phyloP scores from a whole-genome alignment of 2,113 vertebrate genomes.

The Leptobrachium ailaonicum region DNA sequence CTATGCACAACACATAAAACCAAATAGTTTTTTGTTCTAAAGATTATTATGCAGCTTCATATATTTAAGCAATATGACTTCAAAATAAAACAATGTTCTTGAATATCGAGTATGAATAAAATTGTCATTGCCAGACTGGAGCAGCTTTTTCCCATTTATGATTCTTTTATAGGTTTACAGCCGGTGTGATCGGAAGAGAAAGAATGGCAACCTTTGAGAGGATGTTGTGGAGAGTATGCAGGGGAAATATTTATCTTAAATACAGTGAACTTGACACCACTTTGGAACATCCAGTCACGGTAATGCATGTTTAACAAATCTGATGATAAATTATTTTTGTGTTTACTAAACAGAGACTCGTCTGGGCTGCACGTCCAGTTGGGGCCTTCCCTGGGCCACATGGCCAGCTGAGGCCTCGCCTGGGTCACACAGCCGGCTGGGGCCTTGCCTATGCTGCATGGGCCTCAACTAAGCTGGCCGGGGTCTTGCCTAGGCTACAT shows the following conservation, averaged over 20 bases:
- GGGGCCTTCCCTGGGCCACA: too few relatives aligned
- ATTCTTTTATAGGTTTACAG: slow-evolving; percentile 66
- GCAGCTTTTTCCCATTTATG: not conserved
- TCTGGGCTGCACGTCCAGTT: too few relatives aligned
- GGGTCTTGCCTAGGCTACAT: too few relatives aligned
- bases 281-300: slow-evolving; percentile 73
- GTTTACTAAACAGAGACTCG: not conserved
- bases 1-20: too few relatives aligned
- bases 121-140: not conserved
- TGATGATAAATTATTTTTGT: not conserved
- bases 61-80: not conserved
- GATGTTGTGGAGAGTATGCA: slow-evolving; percentile 75
- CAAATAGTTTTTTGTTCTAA: too few relatives aligned
- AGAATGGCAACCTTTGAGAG: slow-evolving; percentile 75
- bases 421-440: too few relatives aligned
- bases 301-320: slow-evolving; percentile 49
- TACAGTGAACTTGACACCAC: slow-evolving; percentile 71
- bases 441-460: too few relatives aligned
- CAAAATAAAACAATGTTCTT: not conserved
- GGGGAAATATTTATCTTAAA: slow-evolving; percentile 76
- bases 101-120: not conserved
- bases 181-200: slow-evolving; percentile 73
- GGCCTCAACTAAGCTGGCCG: too few relatives aligned
- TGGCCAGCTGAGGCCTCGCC: too few relatives aligned
- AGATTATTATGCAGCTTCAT: too few relatives aligned